These are phyloP conservation scores for Acheta domesticus DNA, from an alignment of 2,888 invertebrate species.

Conservation along the genomic window DNA sequence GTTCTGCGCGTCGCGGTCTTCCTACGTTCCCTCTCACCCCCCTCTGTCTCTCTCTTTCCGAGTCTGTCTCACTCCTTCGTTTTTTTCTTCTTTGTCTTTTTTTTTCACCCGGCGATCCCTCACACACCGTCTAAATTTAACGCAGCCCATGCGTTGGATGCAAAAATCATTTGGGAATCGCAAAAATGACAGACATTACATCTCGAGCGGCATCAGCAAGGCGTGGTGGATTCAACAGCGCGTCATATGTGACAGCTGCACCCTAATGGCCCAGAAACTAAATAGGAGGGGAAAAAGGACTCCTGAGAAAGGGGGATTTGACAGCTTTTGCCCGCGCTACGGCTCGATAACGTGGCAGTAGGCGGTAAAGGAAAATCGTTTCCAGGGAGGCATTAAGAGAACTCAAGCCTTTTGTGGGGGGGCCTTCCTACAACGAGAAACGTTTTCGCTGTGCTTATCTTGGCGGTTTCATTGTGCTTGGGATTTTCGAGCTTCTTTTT, in stretches of 20 bases:
- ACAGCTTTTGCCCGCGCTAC: not conserved
- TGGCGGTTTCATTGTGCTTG: too few relatives aligned
- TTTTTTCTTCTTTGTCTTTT: not conserved
- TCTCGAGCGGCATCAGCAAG: too few relatives aligned
- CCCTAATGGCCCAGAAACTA: constrained; percentile 7
- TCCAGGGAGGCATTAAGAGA: too few relatives aligned
- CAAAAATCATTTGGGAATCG: constrained; percentile 9
- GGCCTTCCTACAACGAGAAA: too few relatives aligned
- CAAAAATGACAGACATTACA: not conserved
- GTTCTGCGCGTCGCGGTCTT: too few relatives aligned
- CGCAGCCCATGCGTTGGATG: not conserved
- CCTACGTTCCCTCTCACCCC: not conserved
- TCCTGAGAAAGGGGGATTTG: not conserved
- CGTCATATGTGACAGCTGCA: not conserved
- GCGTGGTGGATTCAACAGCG: not conserved
- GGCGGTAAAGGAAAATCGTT: too few relatives aligned
- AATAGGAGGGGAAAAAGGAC: not conserved
- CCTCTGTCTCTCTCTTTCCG: not conserved
- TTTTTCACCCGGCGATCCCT: not conserved
- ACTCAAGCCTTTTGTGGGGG: too few relatives aligned
- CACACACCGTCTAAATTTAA: not conserved
- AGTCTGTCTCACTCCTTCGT: not conserved
- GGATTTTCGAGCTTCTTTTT: too few relatives aligned
- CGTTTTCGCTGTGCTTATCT: too few relatives aligned
- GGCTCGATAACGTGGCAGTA: too few relatives aligned